A percentile compares a stretch with the other conserved stretches of the same genome.
Evolutionary conservation across 2,113 vertebrate genomes (phyloP).

Genomic region (Dasypus novemcinctus): DNA sequence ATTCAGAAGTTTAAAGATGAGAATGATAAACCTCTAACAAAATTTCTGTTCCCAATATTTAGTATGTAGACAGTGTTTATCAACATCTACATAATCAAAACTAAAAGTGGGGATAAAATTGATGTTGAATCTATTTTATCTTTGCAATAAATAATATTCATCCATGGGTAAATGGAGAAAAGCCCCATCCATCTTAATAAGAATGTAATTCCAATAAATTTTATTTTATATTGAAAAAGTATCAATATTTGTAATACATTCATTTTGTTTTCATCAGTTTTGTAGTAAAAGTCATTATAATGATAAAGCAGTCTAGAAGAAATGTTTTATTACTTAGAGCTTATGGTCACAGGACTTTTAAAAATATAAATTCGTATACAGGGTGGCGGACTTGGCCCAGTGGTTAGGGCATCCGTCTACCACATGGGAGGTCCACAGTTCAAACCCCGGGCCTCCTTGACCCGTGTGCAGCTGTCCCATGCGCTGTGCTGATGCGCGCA

Average conservation of each 20-base stretch:
- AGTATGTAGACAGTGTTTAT: background rate
- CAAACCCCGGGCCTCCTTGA: too few species aligned
- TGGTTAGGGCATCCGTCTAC: too few species aligned
- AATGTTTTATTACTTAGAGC: background rate
- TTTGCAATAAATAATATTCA: background rate
- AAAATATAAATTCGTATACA: background rate
- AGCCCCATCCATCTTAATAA: background rate
- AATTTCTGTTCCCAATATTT: background rate
- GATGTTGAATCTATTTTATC: background rate
- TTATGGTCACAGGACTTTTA: background rate
- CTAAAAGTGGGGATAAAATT: background rate
- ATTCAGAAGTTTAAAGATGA: constrained; percentile 14
- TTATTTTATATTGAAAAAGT: constrained; percentile 17
- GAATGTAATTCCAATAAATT: background rate
- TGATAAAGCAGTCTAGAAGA: background rate
- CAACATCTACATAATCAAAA: background rate
- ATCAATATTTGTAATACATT: background rate
- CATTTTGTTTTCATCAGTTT: background rate
- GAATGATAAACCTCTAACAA: background rate
- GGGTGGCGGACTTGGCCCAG: too few species aligned
- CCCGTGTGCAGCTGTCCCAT: too few species aligned
- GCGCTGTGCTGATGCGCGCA: too few species aligned
- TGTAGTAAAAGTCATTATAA: background rate
- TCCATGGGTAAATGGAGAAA: background rate
- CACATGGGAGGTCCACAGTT: too few species aligned